Evolutionary conservation across 1,140 invertebrate genomes (phyloP), one percentile per base, ranked within the genome.

Genomic region (Drosophila orosa): DNA sequence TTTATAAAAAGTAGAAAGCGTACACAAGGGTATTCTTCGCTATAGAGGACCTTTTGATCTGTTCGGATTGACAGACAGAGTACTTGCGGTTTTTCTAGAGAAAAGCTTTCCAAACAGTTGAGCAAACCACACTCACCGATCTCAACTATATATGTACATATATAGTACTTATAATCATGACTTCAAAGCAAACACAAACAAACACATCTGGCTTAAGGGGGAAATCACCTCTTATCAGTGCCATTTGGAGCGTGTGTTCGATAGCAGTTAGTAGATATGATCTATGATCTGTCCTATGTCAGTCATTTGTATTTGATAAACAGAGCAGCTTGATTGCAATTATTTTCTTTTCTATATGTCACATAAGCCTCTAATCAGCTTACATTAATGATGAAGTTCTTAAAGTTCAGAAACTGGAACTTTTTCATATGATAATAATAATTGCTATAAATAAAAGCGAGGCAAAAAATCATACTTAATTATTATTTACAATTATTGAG

Each of bases 171-270:
- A 29, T 59, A 40, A 59, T 31, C 60, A 17, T 29, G 59, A 52
- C 59, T 62, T 58, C 24, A 39, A 37, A 62, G 25, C 52, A 24
- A 40, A 33, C 37, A 25, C 37, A 63, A 25, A 15, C 52, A 55
- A 55, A 55, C 52, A 55, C 27, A 42, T 60, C 60, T 59, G 61
- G 55, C 39, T 42, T 25, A 1, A 3, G 19, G n/a, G 12, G 8
- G 48, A 60, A 40, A 42, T 63, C 37, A 42, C 19, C 56, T 60
- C 27, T 63, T 63, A 60, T 63, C 56, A 33, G 10, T 24, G 35
- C 12, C 24, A 17, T 17, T 22, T 15, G 6, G 15, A 31, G 54
- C 10, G 8, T 12, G 22, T 37, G 42, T 37, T 27, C 3, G 29
- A 27, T 17, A 27, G 5, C 3, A 37, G 3, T 25, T 27, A 2